phyloP scores from a whole-genome alignment of 2,797 vertebrate species.

The Chlorospingus semifuscus region DNA sequence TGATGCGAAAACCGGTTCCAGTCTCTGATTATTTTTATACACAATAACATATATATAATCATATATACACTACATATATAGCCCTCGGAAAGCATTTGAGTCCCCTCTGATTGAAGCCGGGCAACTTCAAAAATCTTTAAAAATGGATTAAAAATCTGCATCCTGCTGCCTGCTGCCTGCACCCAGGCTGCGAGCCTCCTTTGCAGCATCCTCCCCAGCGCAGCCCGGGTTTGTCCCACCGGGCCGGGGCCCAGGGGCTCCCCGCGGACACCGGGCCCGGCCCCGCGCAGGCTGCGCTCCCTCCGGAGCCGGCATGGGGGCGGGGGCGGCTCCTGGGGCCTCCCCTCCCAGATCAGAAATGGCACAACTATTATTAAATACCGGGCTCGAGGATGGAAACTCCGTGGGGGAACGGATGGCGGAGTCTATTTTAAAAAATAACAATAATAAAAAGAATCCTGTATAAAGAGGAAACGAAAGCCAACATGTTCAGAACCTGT shows the following conservation, averaged over 20 bases:
- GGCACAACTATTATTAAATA: background rate
- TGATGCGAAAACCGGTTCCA: background rate
- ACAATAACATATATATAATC: background rate
- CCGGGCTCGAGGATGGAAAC: background rate
- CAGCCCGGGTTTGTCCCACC: background rate
- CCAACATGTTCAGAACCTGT: conserved; percentile 37
- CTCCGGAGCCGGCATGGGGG: background rate
- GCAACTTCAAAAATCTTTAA: background rate
- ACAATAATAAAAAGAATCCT: conserved; percentile 12
- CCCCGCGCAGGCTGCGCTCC: background rate
- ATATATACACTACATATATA: background rate
- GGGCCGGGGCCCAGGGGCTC: background rate
- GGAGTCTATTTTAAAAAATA: conserved; percentile 1
- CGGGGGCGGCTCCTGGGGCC: background rate
- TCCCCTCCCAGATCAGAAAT: background rate
- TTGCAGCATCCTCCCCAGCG: background rate
- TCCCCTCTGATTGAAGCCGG: background rate
- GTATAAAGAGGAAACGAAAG: conserved; percentile 51
- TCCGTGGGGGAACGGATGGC: background rate
- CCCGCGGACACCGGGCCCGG: background rate
- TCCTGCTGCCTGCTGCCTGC: background rate
- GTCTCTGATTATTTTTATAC: background rate
- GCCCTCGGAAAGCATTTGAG: background rate
- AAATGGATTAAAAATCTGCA: background rate
- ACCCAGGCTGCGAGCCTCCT: background rate